Base-by-base conservation (phyloP, 2,797 vertebrate species). In the Streptopelia turtur region DNA sequence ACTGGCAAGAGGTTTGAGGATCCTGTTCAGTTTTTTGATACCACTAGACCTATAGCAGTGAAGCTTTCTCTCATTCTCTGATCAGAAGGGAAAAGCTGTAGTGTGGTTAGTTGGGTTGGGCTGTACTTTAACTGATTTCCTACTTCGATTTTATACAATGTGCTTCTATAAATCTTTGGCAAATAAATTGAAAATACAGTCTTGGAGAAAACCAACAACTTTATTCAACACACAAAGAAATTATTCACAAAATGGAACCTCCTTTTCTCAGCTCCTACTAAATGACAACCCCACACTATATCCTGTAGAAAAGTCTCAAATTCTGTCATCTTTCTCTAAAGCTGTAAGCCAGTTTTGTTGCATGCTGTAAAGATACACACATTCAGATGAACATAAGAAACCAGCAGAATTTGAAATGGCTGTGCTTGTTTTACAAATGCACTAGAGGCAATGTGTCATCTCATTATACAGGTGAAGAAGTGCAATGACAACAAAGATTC, bases 41-140 rank as follows among this genome's bases (percentile, higher is more conserved):
- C 3, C 28, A 30, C 12, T 49, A 55, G 59, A 57, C 16, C 56
- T 5, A 8, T 5, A 55, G 14, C 21, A 84, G 3, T 0, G 0
- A 87, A 71, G 33, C 1, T 72, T 90, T 59, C 74, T 39, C 35
- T 55, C 14, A 28, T 71, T 68, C n/a, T 89, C 83, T 81, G 33
- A 75, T 78, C 45, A 78, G 68, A 78, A 47, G 21, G 69, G n/a
- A 74, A 92, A 72, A 92, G 60, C 11, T 12, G 23, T 35, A 14
- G 17, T 57, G 41, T 28, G 20, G 57, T 83, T 86, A 88, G 90
- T 20, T 65, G 0, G 25, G 63, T 71, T 78, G 75, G 37, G 30
- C 78, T 91, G 35, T 41, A 68, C 25, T 89, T 78, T 28, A 83
- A 77, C 45, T 1, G 2, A n/a, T 88, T 93, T 83, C 37, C 60